Percentiles rank a stretch among this genome's conserved stretches.
phyloP scores from a whole-genome alignment of 2,888 invertebrate species.

The Cecidostiba fungosa region DNA sequence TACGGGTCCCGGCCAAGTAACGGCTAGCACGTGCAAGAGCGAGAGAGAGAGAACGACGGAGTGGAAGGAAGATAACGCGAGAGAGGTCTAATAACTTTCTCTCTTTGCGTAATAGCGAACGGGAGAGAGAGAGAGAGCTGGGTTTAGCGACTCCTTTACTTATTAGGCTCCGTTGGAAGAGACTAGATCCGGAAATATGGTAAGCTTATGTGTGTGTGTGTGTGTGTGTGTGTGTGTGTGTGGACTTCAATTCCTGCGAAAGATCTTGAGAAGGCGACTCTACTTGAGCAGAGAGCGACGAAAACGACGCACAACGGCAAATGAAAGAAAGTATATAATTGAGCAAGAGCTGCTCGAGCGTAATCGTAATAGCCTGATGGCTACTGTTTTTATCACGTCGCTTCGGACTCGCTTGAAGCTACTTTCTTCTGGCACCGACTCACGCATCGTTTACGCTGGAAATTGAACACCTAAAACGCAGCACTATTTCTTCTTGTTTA shows the following conservation, averaged over 20 bases:
- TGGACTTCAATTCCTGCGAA: not conserved
- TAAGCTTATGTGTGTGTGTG: not conserved
- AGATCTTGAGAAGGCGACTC: not conserved
- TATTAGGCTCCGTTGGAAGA: not conserved
- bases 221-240: no score
- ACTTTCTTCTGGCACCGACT: not conserved
- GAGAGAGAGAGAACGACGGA: not conserved
- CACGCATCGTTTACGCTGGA: no score
- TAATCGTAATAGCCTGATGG: not conserved
- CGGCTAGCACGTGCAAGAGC: conserved; percentile 14
- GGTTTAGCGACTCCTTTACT: not conserved
- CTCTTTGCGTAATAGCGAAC: conserved; percentile 32
- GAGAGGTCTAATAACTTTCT: conserved; percentile 52
- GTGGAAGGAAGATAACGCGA: conserved; percentile 34
- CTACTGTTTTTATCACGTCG: not conserved
- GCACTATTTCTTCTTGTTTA: not conserved
- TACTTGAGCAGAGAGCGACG: not conserved
- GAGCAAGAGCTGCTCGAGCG: not conserved
- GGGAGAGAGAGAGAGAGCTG: not conserved
- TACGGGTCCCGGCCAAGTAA: conserved; percentile 46
- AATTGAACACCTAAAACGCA: not conserved
- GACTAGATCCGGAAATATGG: not conserved
- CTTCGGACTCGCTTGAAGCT: not conserved
- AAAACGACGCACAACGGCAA: not conserved
- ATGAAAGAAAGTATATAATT: not conserved